Evolutionary conservation across 2,888 invertebrate genomes (phyloP), one percentile per base, ranked within the genome.

Genomic region (Lobophora halterata): DNA sequence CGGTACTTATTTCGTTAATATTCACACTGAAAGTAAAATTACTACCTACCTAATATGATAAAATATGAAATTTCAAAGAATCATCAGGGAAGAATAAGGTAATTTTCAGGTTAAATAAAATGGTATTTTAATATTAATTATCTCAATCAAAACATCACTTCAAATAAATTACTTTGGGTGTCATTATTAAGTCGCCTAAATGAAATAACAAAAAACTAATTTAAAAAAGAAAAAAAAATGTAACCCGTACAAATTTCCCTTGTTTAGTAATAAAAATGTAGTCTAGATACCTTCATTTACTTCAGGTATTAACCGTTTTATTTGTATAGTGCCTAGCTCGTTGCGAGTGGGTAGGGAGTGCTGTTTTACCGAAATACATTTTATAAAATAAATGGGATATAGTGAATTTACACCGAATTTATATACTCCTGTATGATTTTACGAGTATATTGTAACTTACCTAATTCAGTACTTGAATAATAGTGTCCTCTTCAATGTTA

Each of bases 231-330:
- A n/a, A n/a, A n/a, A n/a, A 30, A 36, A 38, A 46, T 33, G 39
- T 53, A 39, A 41, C 36, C 50, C 49, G 42, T 52, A 48, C 59
- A 52, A 49, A 50, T 49, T 45, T 49, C 41, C 55, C 51, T 65
- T 55, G 59, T 54, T 52, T 58, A 50, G 55, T 70, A 67, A 72
- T 69, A 63, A 53, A 54, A 65, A 59, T 41, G 55, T 49, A 49
- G 43, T 49, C 55, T 54, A 55, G 57, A 48, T 55, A 58, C 61
- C 56, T 65, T n/a, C n/a, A n/a, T n/a, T 56, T 54, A 49, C 55
- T 51, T 55, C 49, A 49, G 36, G 61, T 48, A 59, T 53, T 52
- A 58, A 52, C 41, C 43, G 47, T 46, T 53, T 38, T 30, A 45
- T 48, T 46, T 17, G 23, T 27, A 17, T 24, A 24, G 28, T n/a